A percentile compares a stretch with the other conserved stretches of the same genome.
Conservation (phyloP, 2,888 invertebrate species). For the Ashinkailepas kermadecensis region DNA sequence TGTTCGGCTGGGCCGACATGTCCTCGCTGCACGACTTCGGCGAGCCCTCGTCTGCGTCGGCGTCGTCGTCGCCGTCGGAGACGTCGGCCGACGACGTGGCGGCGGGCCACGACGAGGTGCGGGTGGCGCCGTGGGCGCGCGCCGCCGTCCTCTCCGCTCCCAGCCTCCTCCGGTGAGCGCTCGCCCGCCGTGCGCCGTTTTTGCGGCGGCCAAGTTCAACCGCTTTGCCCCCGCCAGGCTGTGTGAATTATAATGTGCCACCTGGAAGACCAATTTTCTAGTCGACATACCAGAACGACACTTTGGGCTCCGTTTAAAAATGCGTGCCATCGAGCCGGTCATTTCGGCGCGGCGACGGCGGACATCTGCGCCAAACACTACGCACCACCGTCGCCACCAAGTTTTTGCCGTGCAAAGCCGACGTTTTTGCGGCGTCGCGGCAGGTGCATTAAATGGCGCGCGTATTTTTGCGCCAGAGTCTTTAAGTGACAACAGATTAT, state of each 20-base stretch:
- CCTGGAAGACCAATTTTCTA: background rate
- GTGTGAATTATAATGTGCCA: background rate
- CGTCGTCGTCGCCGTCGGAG: constrained; percentile 7
- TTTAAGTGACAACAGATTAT: constrained; percentile 23
- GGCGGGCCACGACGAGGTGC: background rate
- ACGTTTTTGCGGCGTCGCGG: background rate
- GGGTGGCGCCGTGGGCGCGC: background rate
- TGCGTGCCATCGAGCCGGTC: background rate
- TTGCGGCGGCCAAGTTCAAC: background rate
- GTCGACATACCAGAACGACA: background rate
- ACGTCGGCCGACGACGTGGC: background rate
- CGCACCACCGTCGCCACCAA: background rate
- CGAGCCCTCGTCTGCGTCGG: background rate
- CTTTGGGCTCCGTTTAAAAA: background rate
- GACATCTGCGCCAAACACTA: background rate
- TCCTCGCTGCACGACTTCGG: background rate
- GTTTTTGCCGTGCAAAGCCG: background rate
- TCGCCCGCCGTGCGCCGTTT: background rate
- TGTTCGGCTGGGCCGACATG: background rate
- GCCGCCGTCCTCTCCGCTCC: background rate
- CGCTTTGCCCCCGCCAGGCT: background rate
- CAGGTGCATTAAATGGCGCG: constrained; percentile 14
- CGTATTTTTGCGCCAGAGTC: constrained; percentile 1
- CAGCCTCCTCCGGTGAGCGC: background rate
- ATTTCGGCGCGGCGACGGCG: background rate